phyloP scores from a whole-genome alignment of 1,140 invertebrate species.

The Drosophila pectinifera region DNA sequence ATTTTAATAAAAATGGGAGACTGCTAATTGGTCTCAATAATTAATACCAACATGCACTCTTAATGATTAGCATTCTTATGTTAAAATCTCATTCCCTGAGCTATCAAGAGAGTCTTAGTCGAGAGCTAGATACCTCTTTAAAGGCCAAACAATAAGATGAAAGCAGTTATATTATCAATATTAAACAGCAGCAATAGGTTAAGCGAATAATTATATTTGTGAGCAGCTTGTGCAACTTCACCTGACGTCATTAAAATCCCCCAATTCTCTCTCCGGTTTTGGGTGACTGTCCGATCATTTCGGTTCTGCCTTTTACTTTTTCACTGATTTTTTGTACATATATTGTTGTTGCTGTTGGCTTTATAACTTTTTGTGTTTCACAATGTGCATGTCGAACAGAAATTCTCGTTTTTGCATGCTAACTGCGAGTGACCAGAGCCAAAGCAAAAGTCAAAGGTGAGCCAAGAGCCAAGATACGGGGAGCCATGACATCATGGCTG shows the following conservation, averaged over 20 bases:
- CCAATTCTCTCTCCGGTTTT: constrained; percentile 24
- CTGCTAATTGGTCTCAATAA: constrained; percentile 24
- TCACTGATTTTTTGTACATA: constrained; percentile 36
- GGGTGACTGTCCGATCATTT: constrained; percentile 30
- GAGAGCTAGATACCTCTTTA: background rate
- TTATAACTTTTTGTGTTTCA: constrained; percentile 51
- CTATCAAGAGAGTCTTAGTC: background rate
- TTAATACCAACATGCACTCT: constrained; percentile 1
- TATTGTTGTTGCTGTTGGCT: constrained; percentile 8
- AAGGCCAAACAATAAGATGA: background rate
- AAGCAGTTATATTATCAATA: constrained; percentile 8
- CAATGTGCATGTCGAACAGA: constrained; percentile 52
- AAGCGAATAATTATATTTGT: constrained; percentile 1
- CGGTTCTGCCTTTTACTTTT: constrained; percentile 57
- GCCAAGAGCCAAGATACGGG: constrained; percentile 61
- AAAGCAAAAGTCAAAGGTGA: constrained; percentile 54
- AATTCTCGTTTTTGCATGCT: constrained; percentile 65
- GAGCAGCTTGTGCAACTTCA: background rate
- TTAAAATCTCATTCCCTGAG: constrained; percentile 4
- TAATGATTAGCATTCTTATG: constrained; percentile 28
- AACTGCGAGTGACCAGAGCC: constrained; percentile 51
- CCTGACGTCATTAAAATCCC: constrained; percentile 26
- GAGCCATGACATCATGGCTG: constrained; percentile 70
- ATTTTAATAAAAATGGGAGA: constrained; percentile 10
- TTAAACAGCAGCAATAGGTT: background rate